phyloP scores from a whole-genome alignment of 2,797 vertebrate genomes.

The Mus spretus region DNA sequence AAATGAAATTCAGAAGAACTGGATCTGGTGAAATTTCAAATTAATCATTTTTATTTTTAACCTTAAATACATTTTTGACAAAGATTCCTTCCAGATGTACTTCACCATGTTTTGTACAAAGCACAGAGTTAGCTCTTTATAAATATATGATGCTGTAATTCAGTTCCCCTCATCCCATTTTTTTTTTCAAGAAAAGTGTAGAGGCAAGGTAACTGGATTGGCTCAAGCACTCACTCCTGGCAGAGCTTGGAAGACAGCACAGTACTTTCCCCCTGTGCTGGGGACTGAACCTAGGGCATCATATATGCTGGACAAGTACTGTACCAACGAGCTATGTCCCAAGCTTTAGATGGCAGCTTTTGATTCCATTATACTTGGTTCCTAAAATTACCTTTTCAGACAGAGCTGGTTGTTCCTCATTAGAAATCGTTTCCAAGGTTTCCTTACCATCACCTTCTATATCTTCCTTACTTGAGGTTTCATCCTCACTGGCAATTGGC shows the following conservation, averaged over 20 bases:
- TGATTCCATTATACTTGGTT: background rate
- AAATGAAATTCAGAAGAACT: background rate
- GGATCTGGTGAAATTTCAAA: constrained; percentile 40
- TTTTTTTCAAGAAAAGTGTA: background rate
- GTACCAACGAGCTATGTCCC: background rate
- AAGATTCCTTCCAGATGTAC: constrained; percentile 3
- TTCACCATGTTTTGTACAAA: constrained; percentile 42
- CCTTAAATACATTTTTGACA: constrained; percentile 16
- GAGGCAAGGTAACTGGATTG: background rate
- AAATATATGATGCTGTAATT: background rate
- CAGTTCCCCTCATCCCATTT: background rate
- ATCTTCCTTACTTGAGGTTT: constrained; percentile 94
- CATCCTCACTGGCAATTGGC: constrained; percentile 95
- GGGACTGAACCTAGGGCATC: background rate
- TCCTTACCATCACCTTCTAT: constrained; percentile 93
- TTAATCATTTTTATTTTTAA: constrained; percentile 54
- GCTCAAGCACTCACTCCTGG: background rate
- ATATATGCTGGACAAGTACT: background rate
- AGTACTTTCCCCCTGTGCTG: background rate
- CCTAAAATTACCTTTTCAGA: constrained; percentile 94
- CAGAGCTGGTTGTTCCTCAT: constrained; percentile 91
- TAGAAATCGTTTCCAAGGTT: constrained; percentile 91
- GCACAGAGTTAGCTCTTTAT: background rate
- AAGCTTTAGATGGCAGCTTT: background rate
- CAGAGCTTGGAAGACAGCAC: background rate